These are phyloP conservation scores for Enteromius paludinosus DNA, from an alignment of 2,797 vertebrate genomes.

Conservation along the genomic window DNA sequence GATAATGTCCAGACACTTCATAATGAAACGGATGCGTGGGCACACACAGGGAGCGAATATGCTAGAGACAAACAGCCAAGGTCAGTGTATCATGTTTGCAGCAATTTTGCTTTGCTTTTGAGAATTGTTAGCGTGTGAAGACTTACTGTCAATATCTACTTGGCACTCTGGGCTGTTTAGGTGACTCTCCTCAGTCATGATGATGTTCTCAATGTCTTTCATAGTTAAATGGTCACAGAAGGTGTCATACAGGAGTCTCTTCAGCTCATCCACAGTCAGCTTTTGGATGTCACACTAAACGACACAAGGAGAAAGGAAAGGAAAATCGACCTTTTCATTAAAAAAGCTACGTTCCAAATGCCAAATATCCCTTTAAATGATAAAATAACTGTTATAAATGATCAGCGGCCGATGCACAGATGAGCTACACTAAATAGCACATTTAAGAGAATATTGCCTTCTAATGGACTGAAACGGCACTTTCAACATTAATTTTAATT, in stretches of 20 bases:
- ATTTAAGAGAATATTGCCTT: conserved; percentile 31
- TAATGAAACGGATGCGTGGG: conserved; percentile 20
- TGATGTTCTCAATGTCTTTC: conserved; percentile 99
- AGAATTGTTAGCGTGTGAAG: conserved; percentile 7
- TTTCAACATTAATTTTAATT: conserved; percentile 43
- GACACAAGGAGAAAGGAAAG: conserved; percentile 39
- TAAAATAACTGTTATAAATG: conserved; percentile 25
- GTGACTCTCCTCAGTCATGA: conserved; percentile 96
- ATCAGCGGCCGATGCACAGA: conserved; percentile 24
- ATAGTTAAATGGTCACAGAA: conserved; percentile 98
- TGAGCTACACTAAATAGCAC: conserved; percentile 25
- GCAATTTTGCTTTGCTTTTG: not conserved
- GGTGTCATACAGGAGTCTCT: conserved; percentile 93
- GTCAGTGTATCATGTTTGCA: not conserved
- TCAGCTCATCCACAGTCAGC: conserved; percentile 96
- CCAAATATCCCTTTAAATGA: not conserved
- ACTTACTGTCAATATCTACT: conserved; percentile 94
- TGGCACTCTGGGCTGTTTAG: conserved; percentile 92
- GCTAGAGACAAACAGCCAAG: conserved; percentile 7
- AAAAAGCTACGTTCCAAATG: conserved; percentile 23
- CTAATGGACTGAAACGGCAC: conserved; percentile 21
- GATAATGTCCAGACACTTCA: conserved; percentile 32
- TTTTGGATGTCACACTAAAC: conserved; percentile 97
- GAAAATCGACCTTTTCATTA: conserved; percentile 10
- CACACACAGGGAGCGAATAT: not conserved